Conservation (phyloP, 1,140 invertebrate species). For the Drosophila pseudoobscura region DNA sequence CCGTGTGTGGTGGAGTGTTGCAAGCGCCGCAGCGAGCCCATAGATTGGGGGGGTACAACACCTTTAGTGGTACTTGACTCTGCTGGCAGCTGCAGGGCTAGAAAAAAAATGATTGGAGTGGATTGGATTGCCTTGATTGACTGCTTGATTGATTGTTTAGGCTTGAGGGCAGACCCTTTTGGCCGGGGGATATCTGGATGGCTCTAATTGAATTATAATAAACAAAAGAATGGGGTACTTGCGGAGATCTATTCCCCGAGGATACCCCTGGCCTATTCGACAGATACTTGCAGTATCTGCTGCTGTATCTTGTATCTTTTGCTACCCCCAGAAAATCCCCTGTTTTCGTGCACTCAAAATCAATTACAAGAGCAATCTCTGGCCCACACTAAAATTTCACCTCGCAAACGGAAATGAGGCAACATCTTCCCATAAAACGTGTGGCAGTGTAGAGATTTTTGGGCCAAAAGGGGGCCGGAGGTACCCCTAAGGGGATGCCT, state of each 20-base stretch:
- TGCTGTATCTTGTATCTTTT: not conserved
- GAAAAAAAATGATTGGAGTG: conserved; percentile 13
- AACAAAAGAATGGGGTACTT: not conserved
- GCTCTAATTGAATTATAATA: conserved; percentile 39
- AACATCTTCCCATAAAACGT: conserved; percentile 46
- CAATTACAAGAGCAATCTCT: conserved; percentile 39
- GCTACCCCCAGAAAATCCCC: not conserved
- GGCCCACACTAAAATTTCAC: conserved; percentile 42
- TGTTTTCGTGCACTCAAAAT: conserved; percentile 27
- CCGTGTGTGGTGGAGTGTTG: conserved; percentile 16
- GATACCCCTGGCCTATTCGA: too few species aligned
- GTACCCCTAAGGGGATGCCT: too few species aligned
- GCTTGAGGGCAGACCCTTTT: not conserved
- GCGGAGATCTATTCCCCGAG: too few species aligned
- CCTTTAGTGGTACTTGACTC: not conserved
- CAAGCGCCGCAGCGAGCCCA: conserved; percentile 17
- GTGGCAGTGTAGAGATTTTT: conserved; percentile 6
- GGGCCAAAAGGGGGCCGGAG: too few species aligned
- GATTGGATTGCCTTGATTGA: conserved; percentile 11
- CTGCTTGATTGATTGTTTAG: conserved; percentile 25
- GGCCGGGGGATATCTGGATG: not conserved
- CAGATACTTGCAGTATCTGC: too few species aligned
- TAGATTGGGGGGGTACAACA: conserved; percentile 34
- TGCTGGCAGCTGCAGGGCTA: conserved; percentile 3
- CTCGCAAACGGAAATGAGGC: conserved; percentile 34